Evolutionary conservation across 2,797 vertebrate species (phyloP).

Genomic region (Muraenolepis orangiensis): DNA sequence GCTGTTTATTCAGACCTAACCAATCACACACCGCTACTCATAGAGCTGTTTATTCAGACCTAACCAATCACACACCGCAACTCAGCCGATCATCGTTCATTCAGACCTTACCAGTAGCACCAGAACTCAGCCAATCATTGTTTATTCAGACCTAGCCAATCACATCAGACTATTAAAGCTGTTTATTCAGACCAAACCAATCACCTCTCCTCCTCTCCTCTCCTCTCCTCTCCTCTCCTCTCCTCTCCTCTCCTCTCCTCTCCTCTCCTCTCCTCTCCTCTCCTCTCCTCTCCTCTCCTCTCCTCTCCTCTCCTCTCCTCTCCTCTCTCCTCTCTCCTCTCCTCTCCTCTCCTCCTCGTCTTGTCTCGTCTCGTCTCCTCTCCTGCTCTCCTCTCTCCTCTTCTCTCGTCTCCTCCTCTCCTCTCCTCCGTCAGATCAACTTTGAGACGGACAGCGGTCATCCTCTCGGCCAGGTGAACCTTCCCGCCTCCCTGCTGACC

Average conservation of each 20-base stretch:
- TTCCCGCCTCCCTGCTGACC: conserved; percentile 82
- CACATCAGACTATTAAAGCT: neutral
- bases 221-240: neutral
- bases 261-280: neutral
- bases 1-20: neutral
- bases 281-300: too few relatives aligned
- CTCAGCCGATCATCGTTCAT: too few relatives aligned
- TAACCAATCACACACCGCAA: neutral
- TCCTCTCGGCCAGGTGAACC: conserved; percentile 79
- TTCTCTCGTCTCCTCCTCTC: neutral
- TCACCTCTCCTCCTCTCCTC: too few relatives aligned
- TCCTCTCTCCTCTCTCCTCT: neutral
- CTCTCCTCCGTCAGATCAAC: neutral
- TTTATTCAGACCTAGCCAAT: neutral
- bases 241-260: neutral
- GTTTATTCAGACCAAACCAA: neutral
- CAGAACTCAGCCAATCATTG: neutral
- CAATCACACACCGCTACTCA: neutral
- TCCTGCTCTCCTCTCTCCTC: neutral
- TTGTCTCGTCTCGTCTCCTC: too few relatives aligned
- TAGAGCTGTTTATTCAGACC: neutral
- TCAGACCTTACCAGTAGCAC: too few relatives aligned
- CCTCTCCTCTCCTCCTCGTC: neutral
- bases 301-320: neutral
- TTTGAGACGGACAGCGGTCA: conserved; percentile 48